phyloP scores from a whole-genome alignment of 2,797 vertebrate genomes.

The Etheostoma perlongum region DNA sequence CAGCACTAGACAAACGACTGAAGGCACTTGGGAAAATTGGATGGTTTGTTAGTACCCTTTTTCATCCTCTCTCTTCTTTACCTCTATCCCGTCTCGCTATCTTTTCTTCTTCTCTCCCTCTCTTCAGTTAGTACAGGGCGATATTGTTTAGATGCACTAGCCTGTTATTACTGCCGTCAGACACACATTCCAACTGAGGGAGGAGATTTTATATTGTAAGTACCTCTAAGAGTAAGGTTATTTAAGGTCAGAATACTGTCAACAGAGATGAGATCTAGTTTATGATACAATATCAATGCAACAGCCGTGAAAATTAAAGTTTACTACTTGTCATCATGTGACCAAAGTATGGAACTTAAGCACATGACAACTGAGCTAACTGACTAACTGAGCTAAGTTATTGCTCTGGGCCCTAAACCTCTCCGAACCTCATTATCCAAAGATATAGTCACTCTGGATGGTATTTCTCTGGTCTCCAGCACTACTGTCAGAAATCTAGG shows the following conservation, averaged over 20 bases:
- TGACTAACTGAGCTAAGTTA: too few relatives aligned
- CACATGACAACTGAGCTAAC: not conserved
- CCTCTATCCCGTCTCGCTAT: not conserved
- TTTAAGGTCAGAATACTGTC: not conserved
- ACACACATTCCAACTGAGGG: conserved; percentile 2
- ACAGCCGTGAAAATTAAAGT: not conserved
- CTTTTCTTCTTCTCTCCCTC: not conserved
- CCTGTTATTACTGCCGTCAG: not conserved
- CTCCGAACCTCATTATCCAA: too few relatives aligned
- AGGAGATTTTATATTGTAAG: not conserved
- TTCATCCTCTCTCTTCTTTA: conserved; percentile 1
- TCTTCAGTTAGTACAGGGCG: not conserved
- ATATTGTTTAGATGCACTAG: conserved; percentile 1
- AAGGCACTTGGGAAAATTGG: conserved; percentile 28
- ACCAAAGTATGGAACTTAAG: too few relatives aligned
- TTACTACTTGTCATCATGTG: not conserved
- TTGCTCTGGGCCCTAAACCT: too few relatives aligned
- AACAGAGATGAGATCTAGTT: not conserved
- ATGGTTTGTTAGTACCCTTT: conserved; percentile 24
- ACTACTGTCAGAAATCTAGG: too few relatives aligned
- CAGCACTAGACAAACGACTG: conserved; percentile 39
- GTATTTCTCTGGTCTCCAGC: too few relatives aligned
- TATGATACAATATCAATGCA: conserved; percentile 1
- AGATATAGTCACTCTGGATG: too few relatives aligned
- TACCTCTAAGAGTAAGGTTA: not conserved